Base-by-base conservation (phyloP, 2,113 vertebrate genomes). In the Apodemus speciosus region DNA sequence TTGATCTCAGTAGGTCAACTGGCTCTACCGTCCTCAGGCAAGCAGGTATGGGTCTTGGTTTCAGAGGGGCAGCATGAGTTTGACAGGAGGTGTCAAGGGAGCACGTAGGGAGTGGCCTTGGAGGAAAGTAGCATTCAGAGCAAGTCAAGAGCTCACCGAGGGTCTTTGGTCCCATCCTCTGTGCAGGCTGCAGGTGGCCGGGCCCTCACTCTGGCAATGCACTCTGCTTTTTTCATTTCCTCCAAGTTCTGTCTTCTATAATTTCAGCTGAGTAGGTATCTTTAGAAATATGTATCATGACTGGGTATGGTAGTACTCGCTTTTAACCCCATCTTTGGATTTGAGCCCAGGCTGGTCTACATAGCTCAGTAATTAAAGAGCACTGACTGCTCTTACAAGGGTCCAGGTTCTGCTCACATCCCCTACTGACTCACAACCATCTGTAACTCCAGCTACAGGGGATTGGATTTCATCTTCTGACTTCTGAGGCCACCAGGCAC, bases 211-310 rank as follows among this genome's bases (percentile, higher is more conserved):
- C 38, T 38, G 86, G 27, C 6, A 64, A 71, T 15, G 35, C 68
- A 92, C 84, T 76, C 43, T 27, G 35, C 56, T 81, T 66, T 56
- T 66, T 84, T 66, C 89, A 43, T 35, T 51, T 80, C 75, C 32
- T 75, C 20, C n/a, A 93, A 56, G 14, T 95, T 93, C 56, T 80
- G 53, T 3, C 79, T 76, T 94, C 90, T 87, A 43, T 80, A 32
- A 10, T 46, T 90, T 87, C 73, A 85, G n/a, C 32, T 95, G 43
- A 53, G n/a, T 92, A 62, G 53, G 20, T 93, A 56, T 71, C 32
- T 77, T 77, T 90, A 43, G 69, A 93, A 68, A 56, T 56, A 90
- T 60, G 23, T 18, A 27, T 40, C 6, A n/a, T 60, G 53, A 23
- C 77, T 40, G 79, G 51, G 79, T 81, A 16, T 40, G 53, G 56